Evolutionary conservation across 2,797 vertebrate species (phyloP).

Genomic region (Notoglanidium macrostoma): DNA sequence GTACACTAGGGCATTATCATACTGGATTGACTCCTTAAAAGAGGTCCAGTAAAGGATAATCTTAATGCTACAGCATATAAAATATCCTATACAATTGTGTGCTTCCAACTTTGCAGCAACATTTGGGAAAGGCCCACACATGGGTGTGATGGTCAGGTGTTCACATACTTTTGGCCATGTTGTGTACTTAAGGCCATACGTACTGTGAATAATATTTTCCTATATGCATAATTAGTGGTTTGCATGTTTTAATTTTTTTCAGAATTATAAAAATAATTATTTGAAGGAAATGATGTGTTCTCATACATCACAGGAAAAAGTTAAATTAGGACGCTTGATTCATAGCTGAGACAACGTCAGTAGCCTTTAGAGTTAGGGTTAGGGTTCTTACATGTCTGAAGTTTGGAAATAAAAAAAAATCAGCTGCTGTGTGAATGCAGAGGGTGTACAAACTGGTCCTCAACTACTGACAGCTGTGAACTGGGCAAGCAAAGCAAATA

Average conservation of each 20-base stretch:
- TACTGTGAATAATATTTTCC: neutral
- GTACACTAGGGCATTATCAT: neutral
- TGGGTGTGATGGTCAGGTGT: neutral
- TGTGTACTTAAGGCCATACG: neutral
- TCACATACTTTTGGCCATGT: neutral
- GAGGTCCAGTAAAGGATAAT: neutral
- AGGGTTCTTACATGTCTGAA: slow-evolving; percentile 16
- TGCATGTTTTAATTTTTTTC: neutral
- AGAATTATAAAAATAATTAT: neutral
- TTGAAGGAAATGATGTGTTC: neutral
- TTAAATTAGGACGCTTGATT: neutral
- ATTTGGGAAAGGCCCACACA: neutral
- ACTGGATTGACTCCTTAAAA: neutral
- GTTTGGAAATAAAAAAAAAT: slow-evolving; percentile 17
- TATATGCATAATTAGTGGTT: neutral
- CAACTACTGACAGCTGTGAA: slow-evolving; percentile 51
- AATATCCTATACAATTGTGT: neutral
- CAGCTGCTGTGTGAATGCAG: slow-evolving; percentile 27
- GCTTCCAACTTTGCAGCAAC: neutral
- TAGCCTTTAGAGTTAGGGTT: neutral
- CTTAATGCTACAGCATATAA: neutral
- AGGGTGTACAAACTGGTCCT: slow-evolving; percentile 13
- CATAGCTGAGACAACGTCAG: slow-evolving; percentile 8
- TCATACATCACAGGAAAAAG: neutral
- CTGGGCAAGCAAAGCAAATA: slow-evolving; percentile 44